Conservation (phyloP, 1,140 invertebrate genomes). For the Drosophila fuyamai region DNA sequence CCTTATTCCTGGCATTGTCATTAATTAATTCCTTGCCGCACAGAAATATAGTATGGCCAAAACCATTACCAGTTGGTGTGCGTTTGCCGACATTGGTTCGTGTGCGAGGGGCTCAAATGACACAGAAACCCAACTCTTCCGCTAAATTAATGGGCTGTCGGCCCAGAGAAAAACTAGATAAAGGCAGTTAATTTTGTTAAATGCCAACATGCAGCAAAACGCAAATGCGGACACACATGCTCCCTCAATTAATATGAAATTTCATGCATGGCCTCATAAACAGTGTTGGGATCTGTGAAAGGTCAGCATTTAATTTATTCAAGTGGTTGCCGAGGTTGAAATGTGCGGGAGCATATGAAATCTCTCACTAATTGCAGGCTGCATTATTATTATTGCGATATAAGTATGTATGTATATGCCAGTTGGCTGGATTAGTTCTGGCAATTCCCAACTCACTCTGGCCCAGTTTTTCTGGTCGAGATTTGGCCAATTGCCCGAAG, state of each 20-base stretch:
- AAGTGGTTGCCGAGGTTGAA: constrained; percentile 8
- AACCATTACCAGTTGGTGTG: constrained; percentile 32
- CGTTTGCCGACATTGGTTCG: constrained; percentile 1
- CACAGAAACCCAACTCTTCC: constrained; percentile 47
- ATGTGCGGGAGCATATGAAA: constrained; percentile 17
- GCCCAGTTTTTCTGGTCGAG: constrained; percentile 34
- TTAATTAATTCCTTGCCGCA: constrained; percentile 33
- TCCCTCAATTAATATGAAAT: constrained; percentile 33
- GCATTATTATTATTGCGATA: constrained; percentile 16
- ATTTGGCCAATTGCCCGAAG: constrained; percentile 52
- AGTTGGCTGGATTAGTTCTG: constrained; percentile 51
- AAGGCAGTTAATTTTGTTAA: constrained; percentile 67
- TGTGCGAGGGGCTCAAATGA: constrained; percentile 34
- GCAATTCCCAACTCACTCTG: constrained; percentile 48
- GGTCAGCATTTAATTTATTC: constrained; percentile 45
- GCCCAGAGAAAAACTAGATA: constrained; percentile 55
- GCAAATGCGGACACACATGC: constrained; percentile 18
- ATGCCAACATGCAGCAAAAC: constrained; percentile 29
- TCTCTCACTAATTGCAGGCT: constrained; percentile 39
- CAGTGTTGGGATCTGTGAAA: constrained; percentile 10
- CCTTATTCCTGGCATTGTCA: constrained; percentile 15
- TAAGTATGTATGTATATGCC: constrained; percentile 1
- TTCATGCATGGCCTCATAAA: constrained; percentile 23
- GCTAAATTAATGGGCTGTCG: constrained; percentile 60
- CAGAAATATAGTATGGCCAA: constrained; percentile 37